Conservation (phyloP, 2,888 invertebrate species). For the Stratiomys singularior region DNA sequence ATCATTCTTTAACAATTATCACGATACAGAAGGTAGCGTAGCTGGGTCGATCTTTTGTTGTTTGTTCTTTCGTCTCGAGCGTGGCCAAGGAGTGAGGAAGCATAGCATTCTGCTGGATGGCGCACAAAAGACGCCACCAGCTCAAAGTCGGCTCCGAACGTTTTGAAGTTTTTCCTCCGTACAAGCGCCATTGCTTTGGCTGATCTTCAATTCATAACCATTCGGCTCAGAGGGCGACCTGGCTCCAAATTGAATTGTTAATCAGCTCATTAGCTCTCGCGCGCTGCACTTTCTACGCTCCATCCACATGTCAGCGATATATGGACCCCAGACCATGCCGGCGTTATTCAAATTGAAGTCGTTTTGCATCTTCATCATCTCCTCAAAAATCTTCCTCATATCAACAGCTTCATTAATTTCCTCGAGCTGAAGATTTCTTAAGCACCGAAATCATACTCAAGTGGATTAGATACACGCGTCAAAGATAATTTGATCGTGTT, state of each 20-base stretch:
- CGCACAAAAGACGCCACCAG: not conserved
- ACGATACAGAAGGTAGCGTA: conserved; percentile 23
- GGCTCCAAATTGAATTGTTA: not conserved
- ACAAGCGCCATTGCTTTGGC: not conserved
- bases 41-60: not conserved
- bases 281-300: not conserved
- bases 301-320: not conserved
- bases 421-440: not conserved
- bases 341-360: not conserved
- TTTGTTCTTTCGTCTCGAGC: not conserved
- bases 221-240: not conserved
- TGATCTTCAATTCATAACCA: not conserved
- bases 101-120: not conserved
- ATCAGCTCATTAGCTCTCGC: conserved; percentile 17
- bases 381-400: not conserved
- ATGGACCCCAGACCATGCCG: not conserved
- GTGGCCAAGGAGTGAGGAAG: not conserved
- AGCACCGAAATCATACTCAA: not conserved
- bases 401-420: conserved; percentile 2
- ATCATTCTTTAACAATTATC: conserved; percentile 30
- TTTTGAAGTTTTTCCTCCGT: not conserved
- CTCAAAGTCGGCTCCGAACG: not conserved
- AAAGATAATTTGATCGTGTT: conserved; percentile 1
- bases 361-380: not conserved
- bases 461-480: not conserved